Percentiles rank a stretch among this genome's conserved stretches.
These are phyloP conservation scores for Helarctos malayanus DNA, from an alignment of 2,797 vertebrate species.

Conservation along the genomic window DNA sequence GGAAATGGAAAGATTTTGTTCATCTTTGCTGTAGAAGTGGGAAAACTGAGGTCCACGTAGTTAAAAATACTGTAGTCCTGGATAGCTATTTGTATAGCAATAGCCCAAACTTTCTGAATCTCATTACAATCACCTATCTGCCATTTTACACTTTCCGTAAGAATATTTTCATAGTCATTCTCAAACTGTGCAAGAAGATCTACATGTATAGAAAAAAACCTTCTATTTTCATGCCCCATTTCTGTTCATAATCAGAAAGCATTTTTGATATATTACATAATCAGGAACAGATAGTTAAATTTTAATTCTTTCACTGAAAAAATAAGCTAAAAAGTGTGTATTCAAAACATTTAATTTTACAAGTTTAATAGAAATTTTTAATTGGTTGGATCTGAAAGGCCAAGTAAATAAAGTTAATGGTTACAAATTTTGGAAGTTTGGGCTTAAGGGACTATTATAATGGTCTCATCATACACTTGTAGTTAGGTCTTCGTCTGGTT, in stretches of 20 bases:
- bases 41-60: neutral
- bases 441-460: neutral
- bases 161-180: neutral
- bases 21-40: neutral
- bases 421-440: neutral
- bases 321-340: neutral
- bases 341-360: slow-evolving; percentile 17
- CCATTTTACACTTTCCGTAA: neutral
- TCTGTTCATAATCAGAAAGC: neutral
- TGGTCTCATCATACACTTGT: neutral
- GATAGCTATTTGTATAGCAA: neutral
- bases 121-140: neutral
- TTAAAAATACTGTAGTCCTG: neutral
- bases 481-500: neutral
- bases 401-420: neutral
- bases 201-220: neutral
- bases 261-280: neutral
- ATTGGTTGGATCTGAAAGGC: neutral
- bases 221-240: neutral
- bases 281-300: neutral
- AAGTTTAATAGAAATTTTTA: neutral
- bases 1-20: neutral
- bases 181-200: neutral
- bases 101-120: neutral
- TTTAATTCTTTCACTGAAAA: slow-evolving; percentile 10